Evolutionary conservation across 2,113 vertebrate species (phyloP).

Genomic region (Chauna torquata): DNA sequence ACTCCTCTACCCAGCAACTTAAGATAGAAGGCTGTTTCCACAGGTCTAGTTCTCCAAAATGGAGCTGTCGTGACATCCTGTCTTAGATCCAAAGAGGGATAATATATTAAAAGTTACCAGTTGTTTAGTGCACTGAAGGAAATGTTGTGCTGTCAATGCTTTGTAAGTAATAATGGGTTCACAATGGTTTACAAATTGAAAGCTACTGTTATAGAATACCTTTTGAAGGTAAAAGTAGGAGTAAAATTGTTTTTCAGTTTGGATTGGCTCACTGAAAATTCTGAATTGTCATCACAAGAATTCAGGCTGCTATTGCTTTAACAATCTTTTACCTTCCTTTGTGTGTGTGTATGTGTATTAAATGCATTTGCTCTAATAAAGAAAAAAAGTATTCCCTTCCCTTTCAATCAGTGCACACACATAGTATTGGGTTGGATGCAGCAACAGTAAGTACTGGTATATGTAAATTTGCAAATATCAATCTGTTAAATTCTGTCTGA

Average conservation of each 20-base stretch:
- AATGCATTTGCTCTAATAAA: background rate
- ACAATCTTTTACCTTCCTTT: background rate
- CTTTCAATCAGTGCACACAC: background rate
- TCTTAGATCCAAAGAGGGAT: background rate
- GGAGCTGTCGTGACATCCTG: background rate
- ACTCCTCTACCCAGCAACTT: background rate
- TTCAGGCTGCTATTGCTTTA: background rate
- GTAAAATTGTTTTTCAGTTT: constrained; percentile 42
- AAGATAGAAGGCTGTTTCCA: background rate
- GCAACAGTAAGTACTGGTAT: background rate
- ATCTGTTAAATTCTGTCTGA: background rate
- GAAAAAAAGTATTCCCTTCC: background rate
- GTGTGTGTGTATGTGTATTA: background rate
- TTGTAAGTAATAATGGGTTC: background rate
- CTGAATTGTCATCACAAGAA: constrained; percentile 35
- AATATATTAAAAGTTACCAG: background rate
- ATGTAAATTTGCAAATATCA: background rate
- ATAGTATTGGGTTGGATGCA: background rate
- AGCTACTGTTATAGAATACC: background rate
- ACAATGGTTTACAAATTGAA: background rate
- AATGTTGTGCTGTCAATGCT: background rate
- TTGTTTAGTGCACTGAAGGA: background rate
- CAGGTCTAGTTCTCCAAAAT: background rate
- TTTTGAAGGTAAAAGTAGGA: constrained; percentile 37
- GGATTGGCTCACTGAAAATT: constrained; percentile 49